Percentiles rank a stretch among this genome's conserved stretches.
Evolutionary conservation across 2,113 vertebrate genomes (phyloP).

Genomic region (Grallaria varia): DNA sequence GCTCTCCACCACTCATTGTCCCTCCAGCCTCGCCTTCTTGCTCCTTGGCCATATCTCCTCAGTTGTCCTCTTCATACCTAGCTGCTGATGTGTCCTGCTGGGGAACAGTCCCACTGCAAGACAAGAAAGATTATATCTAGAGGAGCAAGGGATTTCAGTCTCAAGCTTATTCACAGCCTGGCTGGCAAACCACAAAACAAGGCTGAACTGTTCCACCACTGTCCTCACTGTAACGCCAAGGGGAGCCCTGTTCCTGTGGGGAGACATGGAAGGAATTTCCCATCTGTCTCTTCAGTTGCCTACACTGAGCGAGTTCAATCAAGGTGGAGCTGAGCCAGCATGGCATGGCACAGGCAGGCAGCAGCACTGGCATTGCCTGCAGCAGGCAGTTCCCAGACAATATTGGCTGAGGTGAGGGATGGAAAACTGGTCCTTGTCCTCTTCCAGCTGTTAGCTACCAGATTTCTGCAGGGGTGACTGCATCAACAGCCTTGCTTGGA

Average conservation of each 20-base stretch:
- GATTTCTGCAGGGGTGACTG: background rate
- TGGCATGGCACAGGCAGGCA: fast-evolving
- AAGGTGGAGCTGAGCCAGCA: fast-evolving
- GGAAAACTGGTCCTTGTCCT: background rate
- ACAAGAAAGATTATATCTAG: background rate
- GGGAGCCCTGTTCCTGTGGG: fast-evolving
- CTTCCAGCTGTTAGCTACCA: background rate
- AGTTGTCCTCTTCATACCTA: background rate
- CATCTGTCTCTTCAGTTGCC: background rate
- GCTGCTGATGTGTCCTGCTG: background rate
- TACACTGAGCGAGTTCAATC: fast-evolving
- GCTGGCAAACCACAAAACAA: background rate
- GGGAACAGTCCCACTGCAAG: background rate
- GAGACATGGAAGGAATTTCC: fast-evolving
- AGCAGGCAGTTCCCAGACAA: background rate
- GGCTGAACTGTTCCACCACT: background rate
- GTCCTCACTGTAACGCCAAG: background rate
- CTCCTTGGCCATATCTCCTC: background rate
- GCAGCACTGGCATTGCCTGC: no score
- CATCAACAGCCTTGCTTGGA: background rate
- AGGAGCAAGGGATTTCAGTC: background rate
- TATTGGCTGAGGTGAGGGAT: fast-evolving
- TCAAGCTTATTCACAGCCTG: background rate
- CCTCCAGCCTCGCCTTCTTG: background rate
- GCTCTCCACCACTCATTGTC: background rate